Percentiles rank a stretch among this genome's conserved stretches.
These are phyloP conservation scores for Rhagonycha fulva DNA, from an alignment of 2,888 invertebrate species.

Conservation along the genomic window DNA sequence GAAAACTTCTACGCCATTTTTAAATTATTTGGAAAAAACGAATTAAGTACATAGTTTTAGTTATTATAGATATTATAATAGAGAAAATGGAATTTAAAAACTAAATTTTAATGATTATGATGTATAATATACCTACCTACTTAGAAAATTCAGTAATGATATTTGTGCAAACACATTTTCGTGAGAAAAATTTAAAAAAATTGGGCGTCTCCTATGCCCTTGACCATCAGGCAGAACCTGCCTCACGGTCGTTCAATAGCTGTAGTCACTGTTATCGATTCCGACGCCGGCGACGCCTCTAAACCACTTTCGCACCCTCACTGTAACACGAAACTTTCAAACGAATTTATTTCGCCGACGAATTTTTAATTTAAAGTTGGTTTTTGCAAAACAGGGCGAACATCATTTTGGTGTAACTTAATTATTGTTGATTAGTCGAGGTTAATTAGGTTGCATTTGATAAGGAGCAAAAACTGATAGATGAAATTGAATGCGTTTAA, in stretches of 20 bases:
- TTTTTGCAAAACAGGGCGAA: not conserved
- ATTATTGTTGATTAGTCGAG: not conserved
- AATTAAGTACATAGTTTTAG: too few relatives aligned
- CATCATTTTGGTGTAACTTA: not conserved
- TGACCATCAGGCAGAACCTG: slow-evolving; percentile 55
- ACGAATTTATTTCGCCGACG: not conserved
- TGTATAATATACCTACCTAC: too few relatives aligned
- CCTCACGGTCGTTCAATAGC: slow-evolving; percentile 49
- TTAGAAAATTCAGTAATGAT: too few relatives aligned
- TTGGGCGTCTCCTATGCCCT: slow-evolving; percentile 53
- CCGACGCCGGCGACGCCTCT: slow-evolving; percentile 46
- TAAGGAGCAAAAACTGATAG: not conserved
- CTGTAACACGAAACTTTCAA: slow-evolving; percentile 6
- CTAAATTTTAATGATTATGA: too few relatives aligned
- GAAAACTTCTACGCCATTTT: too few relatives aligned
- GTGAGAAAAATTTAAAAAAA: not conserved
- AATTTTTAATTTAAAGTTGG: not conserved
- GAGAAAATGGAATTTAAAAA: too few relatives aligned
- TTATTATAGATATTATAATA: too few relatives aligned
- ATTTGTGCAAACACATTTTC: not conserved
- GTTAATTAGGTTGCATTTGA: not conserved
- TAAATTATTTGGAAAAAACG: too few relatives aligned
- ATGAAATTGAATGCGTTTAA: not conserved
- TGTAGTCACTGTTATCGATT: slow-evolving; percentile 39
- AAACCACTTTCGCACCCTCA: slow-evolving; percentile 36